Evolutionary conservation across 2,888 invertebrate species (phyloP), one percentile per base, ranked within the genome.

Genomic region (Choreutis nemorana): DNA sequence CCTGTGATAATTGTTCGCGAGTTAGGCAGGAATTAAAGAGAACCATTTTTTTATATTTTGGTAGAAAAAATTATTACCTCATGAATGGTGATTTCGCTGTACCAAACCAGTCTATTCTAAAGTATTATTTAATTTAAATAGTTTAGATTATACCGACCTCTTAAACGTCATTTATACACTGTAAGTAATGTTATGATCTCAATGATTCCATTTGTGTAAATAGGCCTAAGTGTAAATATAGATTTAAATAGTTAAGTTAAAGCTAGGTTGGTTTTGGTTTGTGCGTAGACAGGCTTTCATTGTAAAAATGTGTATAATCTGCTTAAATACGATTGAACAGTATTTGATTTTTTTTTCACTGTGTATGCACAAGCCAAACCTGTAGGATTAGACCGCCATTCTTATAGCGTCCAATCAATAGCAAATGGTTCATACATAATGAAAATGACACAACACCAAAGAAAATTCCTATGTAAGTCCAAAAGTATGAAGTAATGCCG

Each of bases 191-290:
- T 70, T 68, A 71, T 75, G 77, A 78, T 78, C 77, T 78, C 77
- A 77, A 68, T 66, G 68, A 77, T 75, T 78, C 77, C 77, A 72
- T 75, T 65, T 70, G 59, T 75, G 72, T 77, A 77, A 60, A 75
- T 75, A 75, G 56, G 39, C 44, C 38, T 58, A 62, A 55, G 44
- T 72, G 67, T 77, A 75, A 59, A 75, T 73, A 72, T 67, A 68
- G 53, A 44, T 36, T 26, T 42, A 44, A 33, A 49, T 45, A 49
- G 48, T 50, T 48, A 50, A 40, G 34, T 45, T 23, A 26, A 52
- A 54, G 41, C 42, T 40, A n/a, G n/a, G n/a, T n/a, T n/a, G n/a
- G n/a, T 39, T 43, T 50, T 48, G 52, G 48, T 55, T 45, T 55
- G 46, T 54, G 59, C 53, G n/a, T n/a, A n/a, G n/a, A n/a, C n/a